Conservation (phyloP, 2,797 vertebrate genomes). For the Staurois parvus region DNA sequence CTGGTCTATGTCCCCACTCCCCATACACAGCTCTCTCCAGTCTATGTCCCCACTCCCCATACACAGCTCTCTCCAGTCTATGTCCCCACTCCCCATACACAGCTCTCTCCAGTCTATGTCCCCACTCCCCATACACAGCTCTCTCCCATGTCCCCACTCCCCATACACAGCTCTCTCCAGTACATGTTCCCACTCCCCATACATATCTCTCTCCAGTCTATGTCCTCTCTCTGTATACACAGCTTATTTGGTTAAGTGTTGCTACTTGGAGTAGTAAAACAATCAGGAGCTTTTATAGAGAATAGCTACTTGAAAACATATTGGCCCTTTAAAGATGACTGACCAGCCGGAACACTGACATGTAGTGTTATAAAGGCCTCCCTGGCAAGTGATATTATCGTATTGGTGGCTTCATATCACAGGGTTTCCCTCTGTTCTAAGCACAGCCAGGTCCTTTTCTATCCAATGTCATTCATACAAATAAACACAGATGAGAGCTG, state of each 20-base stretch:
- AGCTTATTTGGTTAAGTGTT: neutral
- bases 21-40: too few species aligned
- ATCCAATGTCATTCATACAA: slow-evolving; percentile 40
- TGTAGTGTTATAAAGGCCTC: neutral
- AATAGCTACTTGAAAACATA: neutral
- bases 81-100: too few species aligned
- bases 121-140: too few species aligned
- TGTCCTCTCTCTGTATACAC: too few species aligned
- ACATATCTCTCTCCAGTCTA: too few species aligned
- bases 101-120: too few species aligned
- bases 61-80: too few species aligned
- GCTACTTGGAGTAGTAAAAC: slow-evolving; percentile 30
- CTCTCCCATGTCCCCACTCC: too few species aligned
- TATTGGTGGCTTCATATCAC: slow-evolving; percentile 37
- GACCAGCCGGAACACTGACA: neutral
- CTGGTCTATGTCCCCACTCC: too few species aligned
- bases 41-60: too few species aligned
- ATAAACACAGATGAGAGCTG: slow-evolving; percentile 45
- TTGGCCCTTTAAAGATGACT: neutral
- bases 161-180: too few species aligned
- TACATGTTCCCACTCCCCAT: too few species aligned
- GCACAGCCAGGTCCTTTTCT: slow-evolving; percentile 30
- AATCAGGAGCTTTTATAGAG: neutral
- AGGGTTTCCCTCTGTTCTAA: slow-evolving; percentile 48
- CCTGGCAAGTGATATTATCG: slow-evolving; percentile 9